These are phyloP conservation scores for Ommatoiulus sabulosus DNA, from an alignment of 2,888 invertebrate genomes.

Conservation along the genomic window DNA sequence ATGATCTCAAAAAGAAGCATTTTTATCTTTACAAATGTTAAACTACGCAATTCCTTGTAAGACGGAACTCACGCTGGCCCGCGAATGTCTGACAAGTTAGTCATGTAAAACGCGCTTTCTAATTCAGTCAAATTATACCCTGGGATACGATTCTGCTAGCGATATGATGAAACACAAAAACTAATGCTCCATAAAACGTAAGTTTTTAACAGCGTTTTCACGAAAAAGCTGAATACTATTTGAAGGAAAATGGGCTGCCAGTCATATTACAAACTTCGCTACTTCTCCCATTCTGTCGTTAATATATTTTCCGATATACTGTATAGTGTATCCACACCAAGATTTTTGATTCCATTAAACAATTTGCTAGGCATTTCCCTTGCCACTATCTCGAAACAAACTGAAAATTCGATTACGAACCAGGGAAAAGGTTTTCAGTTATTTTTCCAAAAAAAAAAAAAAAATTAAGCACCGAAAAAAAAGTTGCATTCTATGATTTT, in stretches of 20 bases:
- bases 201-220: not conserved
- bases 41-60: not conserved
- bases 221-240: not conserved
- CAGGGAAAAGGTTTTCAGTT: too few species aligned
- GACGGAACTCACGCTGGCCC: not conserved
- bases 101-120: not conserved
- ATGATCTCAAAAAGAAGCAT: not conserved
- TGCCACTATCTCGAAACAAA: too few species aligned
- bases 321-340: too few species aligned
- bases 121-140: slow-evolving; percentile 5
- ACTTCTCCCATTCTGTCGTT: too few species aligned
- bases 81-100: not conserved
- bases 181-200: not conserved
- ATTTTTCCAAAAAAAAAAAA: too few species aligned
- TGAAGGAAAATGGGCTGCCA: too few species aligned
- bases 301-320: too few species aligned
- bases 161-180: not conserved
- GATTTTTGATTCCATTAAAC: not conserved
- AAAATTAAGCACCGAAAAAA: too few species aligned
- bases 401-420: too few species aligned
- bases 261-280: too few species aligned
- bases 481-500: too few species aligned
- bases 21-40: not conserved
- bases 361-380: too few species aligned
- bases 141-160: not conserved